Evolutionary conservation across 1,140 invertebrate genomes (phyloP).

Genomic region (Leptinotarsa undecemlineata): DNA sequence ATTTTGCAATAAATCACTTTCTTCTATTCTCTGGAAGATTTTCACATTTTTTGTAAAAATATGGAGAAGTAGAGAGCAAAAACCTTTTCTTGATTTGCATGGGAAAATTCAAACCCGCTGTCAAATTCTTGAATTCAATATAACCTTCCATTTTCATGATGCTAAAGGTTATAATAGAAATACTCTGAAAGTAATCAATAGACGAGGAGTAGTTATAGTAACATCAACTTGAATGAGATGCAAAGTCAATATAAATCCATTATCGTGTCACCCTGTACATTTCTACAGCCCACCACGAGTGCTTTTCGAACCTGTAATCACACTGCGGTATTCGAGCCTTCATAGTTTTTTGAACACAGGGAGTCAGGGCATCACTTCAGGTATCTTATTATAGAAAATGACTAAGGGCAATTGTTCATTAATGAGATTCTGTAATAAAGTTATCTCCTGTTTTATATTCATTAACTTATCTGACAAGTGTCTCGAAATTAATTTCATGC

Average conservation of each 20-base stretch:
- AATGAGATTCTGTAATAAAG: conserved; percentile 13
- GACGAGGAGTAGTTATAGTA: too few relatives aligned
- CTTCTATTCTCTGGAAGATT: too few relatives aligned
- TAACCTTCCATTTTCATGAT: too few relatives aligned
- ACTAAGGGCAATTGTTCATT: conserved; percentile 14
- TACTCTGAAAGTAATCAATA: too few relatives aligned
- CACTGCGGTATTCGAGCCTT: background rate
- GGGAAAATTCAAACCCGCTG: too few relatives aligned
- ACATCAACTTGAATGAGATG: too few relatives aligned
- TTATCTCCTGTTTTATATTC: conserved; percentile 14
- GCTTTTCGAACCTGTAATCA: background rate
- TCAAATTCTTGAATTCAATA: too few relatives aligned
- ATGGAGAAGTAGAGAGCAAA: too few relatives aligned
- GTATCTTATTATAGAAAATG: conserved; percentile 19
- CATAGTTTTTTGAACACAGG: background rate
- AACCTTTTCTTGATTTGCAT: too few relatives aligned
- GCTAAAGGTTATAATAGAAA: too few relatives aligned
- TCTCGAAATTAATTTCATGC: conserved; percentile 12
- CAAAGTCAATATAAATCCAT: background rate
- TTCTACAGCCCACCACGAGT: background rate
- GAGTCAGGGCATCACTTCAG: background rate
- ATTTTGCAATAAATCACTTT: too few relatives aligned
- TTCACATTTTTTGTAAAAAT: too few relatives aligned
- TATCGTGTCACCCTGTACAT: background rate
- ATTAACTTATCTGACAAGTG: conserved; percentile 14